Base-by-base conservation (phyloP, 2,888 invertebrate species). In the Acleris literana region DNA sequence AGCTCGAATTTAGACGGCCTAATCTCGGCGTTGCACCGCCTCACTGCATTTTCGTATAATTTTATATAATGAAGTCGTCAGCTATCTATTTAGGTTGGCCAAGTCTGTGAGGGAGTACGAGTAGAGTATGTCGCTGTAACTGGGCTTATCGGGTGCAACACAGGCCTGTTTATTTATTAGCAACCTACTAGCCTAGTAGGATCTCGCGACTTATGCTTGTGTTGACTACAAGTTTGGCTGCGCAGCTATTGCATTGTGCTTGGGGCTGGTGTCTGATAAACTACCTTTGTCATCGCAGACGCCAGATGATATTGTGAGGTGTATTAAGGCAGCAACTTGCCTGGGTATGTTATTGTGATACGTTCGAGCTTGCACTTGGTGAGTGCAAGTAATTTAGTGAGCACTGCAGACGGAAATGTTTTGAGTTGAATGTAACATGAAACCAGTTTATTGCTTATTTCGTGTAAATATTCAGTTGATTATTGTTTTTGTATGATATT, bases 161-260 rank as follows among this genome's bases (percentile, higher is more conserved):
- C 88, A 90, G 80, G 88, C 83, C 81, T 88, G 91, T 89, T 86
- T 92, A 90, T 91, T 92, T 89, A 90, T 87, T 85, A 82, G 81
- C 80, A 84, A 82, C 85, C 82, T 76, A 84, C 77, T 84, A 82
- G 76, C 77, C 82, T 79, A 81, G 77, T 83, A 74, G 76, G 76
- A 76, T 75, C 77, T 72, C 70, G 70, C 74, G 73, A 76, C 72
- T 76, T 72, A 72, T 73, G 72, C 70, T 72, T 71, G 70, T 75
- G 71, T 75, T 71, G 68, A 65, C 69, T 71, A 64, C 70, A 71
- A 75, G 72, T 75, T 76, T 64, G 75, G 76, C 75, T 71, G 75
- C 71, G 74, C 76, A 79, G 76, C 78, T 76, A 76, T 75, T 73
- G 77, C 74, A 76, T 71, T 73, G 79, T 80, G 76, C 74, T 71